Conservation (phyloP, 2,797 vertebrate species). For the Thripadectes ignobilis region DNA sequence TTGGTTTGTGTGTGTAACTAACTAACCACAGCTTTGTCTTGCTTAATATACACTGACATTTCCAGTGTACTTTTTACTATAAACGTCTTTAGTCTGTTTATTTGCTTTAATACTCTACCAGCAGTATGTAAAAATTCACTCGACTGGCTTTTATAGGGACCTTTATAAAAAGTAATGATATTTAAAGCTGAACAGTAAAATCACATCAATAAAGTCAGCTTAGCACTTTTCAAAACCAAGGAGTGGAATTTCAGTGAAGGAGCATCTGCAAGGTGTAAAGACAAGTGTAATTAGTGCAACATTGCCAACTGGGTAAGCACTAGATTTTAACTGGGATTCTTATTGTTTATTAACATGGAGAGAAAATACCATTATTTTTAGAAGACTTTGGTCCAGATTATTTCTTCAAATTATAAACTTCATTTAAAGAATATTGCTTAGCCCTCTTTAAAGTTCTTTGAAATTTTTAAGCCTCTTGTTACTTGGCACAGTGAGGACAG, state of each 20-base stretch:
- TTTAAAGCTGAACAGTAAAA: conserved; percentile 25
- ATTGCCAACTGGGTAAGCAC: accelerated
- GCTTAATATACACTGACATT: neutral
- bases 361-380: neutral
- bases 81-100: neutral
- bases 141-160: neutral
- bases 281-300: neutral
- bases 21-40: neutral
- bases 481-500: neutral
- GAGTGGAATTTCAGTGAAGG: neutral
- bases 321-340: neutral
- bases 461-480: neutral
- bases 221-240: neutral
- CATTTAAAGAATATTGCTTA: neutral
- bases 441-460: neutral
- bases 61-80: neutral
- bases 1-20: neutral
- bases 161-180: neutral
- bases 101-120: neutral
- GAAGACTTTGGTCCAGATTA: neutral
- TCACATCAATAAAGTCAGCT: neutral
- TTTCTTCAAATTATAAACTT: neutral
- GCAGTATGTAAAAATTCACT: neutral
- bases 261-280: neutral
- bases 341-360: neutral